Base-by-base conservation (phyloP, 1,140 invertebrate species). In the Drosophila parvula region DNA sequence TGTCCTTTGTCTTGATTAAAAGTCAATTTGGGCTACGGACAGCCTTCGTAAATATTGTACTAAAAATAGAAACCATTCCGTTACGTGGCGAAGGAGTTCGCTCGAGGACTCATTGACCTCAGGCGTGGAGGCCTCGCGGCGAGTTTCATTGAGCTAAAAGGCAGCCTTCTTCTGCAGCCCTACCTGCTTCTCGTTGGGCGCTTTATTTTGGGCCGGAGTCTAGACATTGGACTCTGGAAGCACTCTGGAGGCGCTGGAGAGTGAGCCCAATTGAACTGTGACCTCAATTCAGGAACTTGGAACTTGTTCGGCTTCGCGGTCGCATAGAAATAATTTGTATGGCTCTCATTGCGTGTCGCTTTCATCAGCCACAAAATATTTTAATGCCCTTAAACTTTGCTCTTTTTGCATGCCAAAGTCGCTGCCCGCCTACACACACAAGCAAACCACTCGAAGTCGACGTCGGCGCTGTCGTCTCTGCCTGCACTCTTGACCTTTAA, bases 311-410 rank as follows among this genome's bases (percentile, higher is more conserved):
- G 77, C 73, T 84, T 83, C 81, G 71, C 65, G 81, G 61, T 53
- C 47, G 40, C 51, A 71, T 53, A 50, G 60, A 67, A 83, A 79
- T 71, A 56, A 84, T 76, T 82, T 82, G 45, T 65, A 59, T 74
- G 50, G 61, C 62, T 48, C 78, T 64, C 74, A 67, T 75, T 82
- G 83, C 84, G 84, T 88, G 76, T 41, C 60, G 84, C 81, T 86
- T 86, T 86, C 82, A 82, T 86, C 83, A 86, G 81, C 75, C 74
- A 61, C 61, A 75, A 71, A 85, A 73, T 65, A 78, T 88, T 89
- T 89, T 83, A 84, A 88, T 88, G 84, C 84, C 80, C 85, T 88
- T 88, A 88, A 88, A 88, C 84, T 88, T 88, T 88, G 84, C 84
- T 88, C 84, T 88, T 88, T 88, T 89, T 80, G 69, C 58, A 65